Conservation (phyloP, 2,113 vertebrate species). For the Colossoma macropomum region DNA sequence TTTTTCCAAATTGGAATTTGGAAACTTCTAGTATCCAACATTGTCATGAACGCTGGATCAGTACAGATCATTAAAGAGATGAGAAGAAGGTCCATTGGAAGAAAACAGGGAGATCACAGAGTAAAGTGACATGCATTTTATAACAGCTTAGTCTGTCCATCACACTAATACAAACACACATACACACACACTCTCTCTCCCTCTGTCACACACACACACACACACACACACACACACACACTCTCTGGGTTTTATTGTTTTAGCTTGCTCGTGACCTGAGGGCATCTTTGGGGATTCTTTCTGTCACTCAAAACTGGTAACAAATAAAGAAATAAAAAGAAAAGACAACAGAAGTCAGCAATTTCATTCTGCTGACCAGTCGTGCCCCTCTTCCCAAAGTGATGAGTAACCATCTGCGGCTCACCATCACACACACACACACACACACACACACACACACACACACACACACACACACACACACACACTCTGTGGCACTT, state of each 20-base stretch:
- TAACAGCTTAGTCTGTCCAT: neutral
- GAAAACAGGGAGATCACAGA: neutral
- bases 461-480: slow-evolving; percentile 1
- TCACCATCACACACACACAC: neutral
- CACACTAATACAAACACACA: neutral
- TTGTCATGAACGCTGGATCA: no score
- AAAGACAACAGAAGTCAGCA: slow-evolving; percentile 63
- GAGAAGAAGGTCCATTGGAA: no score
- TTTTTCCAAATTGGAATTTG: no score
- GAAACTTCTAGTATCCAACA: no score
- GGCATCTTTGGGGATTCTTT: slow-evolving; percentile 57
- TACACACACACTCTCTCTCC: slow-evolving; percentile 2
- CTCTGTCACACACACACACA: neutral
- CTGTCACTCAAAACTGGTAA: slow-evolving; percentile 71
- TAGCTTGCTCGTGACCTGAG: slow-evolving; percentile 61
- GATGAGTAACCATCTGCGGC: slow-evolving; percentile 65
- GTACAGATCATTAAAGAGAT: no score
- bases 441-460: slow-evolving; percentile 14
- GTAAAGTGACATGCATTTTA: neutral
- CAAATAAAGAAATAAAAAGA: slow-evolving; percentile 66
- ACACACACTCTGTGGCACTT: neutral
- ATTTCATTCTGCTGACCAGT: slow-evolving; percentile 73
- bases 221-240: slow-evolving; percentile 34
- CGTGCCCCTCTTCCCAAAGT: slow-evolving; percentile 59
- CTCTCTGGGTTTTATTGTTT: slow-evolving; percentile 56